phyloP scores from a whole-genome alignment of 2,888 invertebrate species.

The Pharmacophagus antenor region DNA sequence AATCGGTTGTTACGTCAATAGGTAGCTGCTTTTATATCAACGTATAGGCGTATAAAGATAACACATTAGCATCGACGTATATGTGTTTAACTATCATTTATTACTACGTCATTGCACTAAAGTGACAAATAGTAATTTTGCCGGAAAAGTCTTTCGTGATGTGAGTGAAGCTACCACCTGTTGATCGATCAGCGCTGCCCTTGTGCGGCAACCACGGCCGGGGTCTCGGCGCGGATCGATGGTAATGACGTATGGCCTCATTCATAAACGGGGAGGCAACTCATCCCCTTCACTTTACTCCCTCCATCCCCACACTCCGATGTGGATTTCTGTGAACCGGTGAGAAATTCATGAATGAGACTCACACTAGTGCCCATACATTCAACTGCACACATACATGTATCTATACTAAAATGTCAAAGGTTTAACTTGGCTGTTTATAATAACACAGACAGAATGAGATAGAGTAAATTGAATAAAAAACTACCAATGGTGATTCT shows the following conservation, averaged over 20 bases:
- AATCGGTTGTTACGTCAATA: background rate
- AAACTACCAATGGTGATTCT: too few species aligned
- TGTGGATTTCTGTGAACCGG: constrained; percentile 43
- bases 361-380: constrained; percentile 44
- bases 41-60: constrained; percentile 22
- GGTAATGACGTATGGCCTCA: constrained; percentile 76
- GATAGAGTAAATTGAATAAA: too few species aligned
- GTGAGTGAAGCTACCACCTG: constrained; percentile 72
- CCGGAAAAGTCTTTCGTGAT: constrained; percentile 44
- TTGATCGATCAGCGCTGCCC: constrained; percentile 62
- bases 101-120: constrained; percentile 52
- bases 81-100: constrained; percentile 34
- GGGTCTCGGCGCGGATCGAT: constrained; percentile 58
- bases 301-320: constrained; percentile 46
- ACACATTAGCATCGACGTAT: constrained; percentile 15
- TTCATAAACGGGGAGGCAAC: constrained; percentile 71
- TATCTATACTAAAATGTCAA: constrained; percentile 18
- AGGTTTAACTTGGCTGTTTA: constrained; percentile 6
- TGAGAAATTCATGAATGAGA: constrained; percentile 69
- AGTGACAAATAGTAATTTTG: constrained; percentile 54
- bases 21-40: constrained; percentile 10
- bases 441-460: background rate
- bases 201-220: constrained; percentile 67
- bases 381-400: constrained; percentile 10
- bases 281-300: constrained; percentile 39